phyloP scores from a whole-genome alignment of 2,888 invertebrate species.

The Acrobasis repandana region DNA sequence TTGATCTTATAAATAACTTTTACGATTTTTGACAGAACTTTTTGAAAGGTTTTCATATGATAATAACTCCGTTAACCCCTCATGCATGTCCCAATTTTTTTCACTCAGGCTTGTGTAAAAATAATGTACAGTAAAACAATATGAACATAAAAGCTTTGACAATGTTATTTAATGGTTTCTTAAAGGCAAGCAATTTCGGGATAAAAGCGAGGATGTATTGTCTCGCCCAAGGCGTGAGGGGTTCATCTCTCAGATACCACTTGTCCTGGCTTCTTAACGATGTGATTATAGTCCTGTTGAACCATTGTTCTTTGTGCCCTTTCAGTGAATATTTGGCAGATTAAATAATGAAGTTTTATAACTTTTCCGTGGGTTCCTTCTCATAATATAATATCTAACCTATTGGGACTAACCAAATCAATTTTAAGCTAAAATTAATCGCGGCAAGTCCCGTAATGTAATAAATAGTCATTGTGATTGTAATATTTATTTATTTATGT shows the following conservation, averaged over 20 bases:
- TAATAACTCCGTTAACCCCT: background rate
- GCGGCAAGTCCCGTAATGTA: too few relatives aligned
- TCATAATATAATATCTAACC: too few relatives aligned
- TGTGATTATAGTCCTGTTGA: conserved; percentile 1
- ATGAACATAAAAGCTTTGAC: conserved; percentile 51
- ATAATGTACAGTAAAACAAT: conserved; percentile 29
- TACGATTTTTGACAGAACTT: too few relatives aligned
- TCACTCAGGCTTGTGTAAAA: background rate
- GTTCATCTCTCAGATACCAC: conserved; percentile 19
- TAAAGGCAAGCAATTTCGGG: conserved; percentile 49
- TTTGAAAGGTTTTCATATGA: too few relatives aligned
- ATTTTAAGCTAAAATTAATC: too few relatives aligned
- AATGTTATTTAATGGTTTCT: conserved; percentile 50
- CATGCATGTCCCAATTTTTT: background rate
- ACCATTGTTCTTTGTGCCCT: background rate
- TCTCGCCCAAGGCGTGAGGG: conserved; percentile 30
- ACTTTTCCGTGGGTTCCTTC: background rate
- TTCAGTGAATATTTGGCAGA: background rate
- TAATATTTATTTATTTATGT: too few relatives aligned
- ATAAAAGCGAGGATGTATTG: conserved; percentile 49
- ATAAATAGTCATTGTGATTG: too few relatives aligned
- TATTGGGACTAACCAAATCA: too few relatives aligned
- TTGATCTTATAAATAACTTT: too few relatives aligned
- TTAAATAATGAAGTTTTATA: background rate
- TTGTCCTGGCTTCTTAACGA: conserved; percentile 24